These are phyloP conservation scores for Festucalex cinctus DNA, from an alignment of 2,113 vertebrate genomes.

Conservation along the genomic window DNA sequence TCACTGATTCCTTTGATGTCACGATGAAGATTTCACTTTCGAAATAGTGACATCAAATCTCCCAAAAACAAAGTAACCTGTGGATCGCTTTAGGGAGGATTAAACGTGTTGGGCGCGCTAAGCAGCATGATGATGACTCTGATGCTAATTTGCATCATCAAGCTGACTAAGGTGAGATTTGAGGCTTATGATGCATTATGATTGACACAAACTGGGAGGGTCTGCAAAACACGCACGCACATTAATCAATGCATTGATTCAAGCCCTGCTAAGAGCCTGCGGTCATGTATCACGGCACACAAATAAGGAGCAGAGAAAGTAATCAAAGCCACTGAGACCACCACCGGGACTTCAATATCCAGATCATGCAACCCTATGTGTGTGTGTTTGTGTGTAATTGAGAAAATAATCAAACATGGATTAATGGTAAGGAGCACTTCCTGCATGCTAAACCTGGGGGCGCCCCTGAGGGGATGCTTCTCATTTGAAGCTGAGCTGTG, in stretches of 20 bases:
- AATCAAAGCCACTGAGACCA: slow-evolving; percentile 25
- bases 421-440: slow-evolving; percentile 29
- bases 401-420: slow-evolving; percentile 40
- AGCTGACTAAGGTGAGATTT: not conserved
- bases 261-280: slow-evolving; percentile 14
- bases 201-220: not conserved
- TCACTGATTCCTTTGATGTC: not conserved
- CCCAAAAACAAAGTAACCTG: not conserved
- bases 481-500: not conserved
- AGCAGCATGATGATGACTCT: not conserved
- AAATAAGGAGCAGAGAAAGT: slow-evolving; percentile 16
- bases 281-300: slow-evolving; percentile 27
- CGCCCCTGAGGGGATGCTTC: not conserved
- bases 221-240: not conserved
- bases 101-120: not conserved
- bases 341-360: not conserved
- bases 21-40: not conserved
- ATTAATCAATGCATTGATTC: slow-evolving; percentile 45
- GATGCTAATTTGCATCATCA: not conserved
- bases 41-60: not conserved
- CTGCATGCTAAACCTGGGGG: slow-evolving; percentile 38
- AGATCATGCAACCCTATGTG: not conserved
- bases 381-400: slow-evolving; percentile 17
- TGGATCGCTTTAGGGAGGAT: not conserved
- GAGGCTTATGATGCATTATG: not conserved